These are phyloP conservation scores for Xiphorhynchus elegans DNA, from an alignment of 2,113 vertebrate species.

Conservation along the genomic window DNA sequence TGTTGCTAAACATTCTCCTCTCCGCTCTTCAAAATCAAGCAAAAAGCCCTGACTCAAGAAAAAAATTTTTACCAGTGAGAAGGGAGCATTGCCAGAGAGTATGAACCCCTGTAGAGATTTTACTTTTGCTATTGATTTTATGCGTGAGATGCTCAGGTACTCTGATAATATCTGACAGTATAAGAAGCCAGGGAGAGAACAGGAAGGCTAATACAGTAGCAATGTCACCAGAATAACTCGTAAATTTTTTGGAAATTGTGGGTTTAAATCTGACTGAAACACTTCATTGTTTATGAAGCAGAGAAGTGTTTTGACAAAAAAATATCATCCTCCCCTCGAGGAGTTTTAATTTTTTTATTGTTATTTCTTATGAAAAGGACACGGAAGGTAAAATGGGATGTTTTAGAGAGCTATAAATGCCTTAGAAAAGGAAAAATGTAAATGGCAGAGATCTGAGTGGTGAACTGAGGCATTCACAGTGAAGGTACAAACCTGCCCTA, in stretches of 20 bases:
- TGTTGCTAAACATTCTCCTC: not conserved
- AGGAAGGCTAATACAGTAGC: constrained; percentile 21
- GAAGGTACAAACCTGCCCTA: not conserved
- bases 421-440: not conserved
- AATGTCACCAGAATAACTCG: not conserved
- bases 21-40: not conserved
- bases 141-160: constrained; percentile 35
- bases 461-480: not conserved
- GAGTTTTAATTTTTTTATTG: not conserved
- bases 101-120: constrained; percentile 48
- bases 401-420: not conserved
- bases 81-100: constrained; percentile 32
- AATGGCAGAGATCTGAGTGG: not conserved
- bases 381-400: not conserved
- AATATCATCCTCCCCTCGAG: not conserved
- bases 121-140: constrained; percentile 62
- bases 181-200: constrained; percentile 29
- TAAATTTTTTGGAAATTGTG: not conserved
- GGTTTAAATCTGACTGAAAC: not conserved
- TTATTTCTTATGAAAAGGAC: not conserved
- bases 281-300: not conserved
- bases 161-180: constrained; percentile 42
- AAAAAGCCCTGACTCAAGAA: constrained; percentile 27
- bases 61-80: not conserved
- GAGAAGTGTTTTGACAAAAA: not conserved